Base-by-base conservation (phyloP, 2,888 invertebrate species). In the Cartodere bifasciata region DNA sequence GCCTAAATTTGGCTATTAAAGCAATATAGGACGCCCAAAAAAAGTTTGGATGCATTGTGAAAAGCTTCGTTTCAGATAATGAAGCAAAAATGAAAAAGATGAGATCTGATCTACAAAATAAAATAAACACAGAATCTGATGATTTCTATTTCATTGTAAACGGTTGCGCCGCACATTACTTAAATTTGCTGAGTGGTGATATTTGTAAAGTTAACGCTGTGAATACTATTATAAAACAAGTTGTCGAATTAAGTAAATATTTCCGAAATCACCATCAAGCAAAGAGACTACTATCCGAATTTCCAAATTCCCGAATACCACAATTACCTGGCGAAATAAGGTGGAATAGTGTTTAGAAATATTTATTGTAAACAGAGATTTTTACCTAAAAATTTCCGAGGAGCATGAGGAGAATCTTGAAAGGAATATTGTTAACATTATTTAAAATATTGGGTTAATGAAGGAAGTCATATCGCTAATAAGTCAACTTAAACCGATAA, bases 11-110 rank as follows among this genome's bases (percentile, higher is more conserved):
- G 12, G 32, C 32, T n/a, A 31, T 3, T 17, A 15, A 28, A n/a
- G 33, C 23, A 16, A 33, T 33, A 22, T 14, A 31, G 16, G 23
- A 33, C 29, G 30, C 33, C 5, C 13, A 31, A 17, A 13, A n/a
- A 10, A 30, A 30, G 16, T 32, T 20, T 27, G 20, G 20, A 12
- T 32, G 32, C 20, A 16, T 9, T 10, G 32, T 32, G 13, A 32
- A 14, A 31, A 33, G 33, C 20, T 33, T 33, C 12, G 29, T 33
- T 11, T 30, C 28, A 15, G 32, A 32, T 9, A 32, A 32, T 29
- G 29, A 28, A 28, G 16, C 9, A 10, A 31, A 31, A 22, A 32
- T 32, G 32, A 31, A 16, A 31, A 31, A 31, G 17, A 32, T 32
- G 32, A 31, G 32, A 4, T 2, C 14, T 5, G 4, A 7, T n/a